Evolutionary conservation across 2,888 invertebrate genomes (phyloP).

Genomic region (Cotesia congregata): DNA sequence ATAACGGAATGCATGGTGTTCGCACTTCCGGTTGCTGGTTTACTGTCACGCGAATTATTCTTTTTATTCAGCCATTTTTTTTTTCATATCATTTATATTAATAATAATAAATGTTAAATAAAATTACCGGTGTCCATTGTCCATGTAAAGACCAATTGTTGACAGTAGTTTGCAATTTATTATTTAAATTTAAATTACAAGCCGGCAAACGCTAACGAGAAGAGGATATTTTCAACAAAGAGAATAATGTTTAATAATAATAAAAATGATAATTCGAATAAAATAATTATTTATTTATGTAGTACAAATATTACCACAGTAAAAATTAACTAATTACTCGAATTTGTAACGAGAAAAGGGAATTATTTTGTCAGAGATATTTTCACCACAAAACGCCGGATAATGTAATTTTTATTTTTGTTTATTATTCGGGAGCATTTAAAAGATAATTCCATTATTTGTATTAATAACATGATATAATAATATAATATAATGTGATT

Average conservation of each 20-base stretch:
- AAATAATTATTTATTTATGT: too few species aligned
- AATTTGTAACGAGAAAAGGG: not conserved
- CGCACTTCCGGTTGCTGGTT: conserved; percentile 44
- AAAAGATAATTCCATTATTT: not conserved
- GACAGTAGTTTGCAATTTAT: conserved; percentile 3
- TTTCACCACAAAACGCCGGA: too few species aligned
- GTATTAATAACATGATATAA: not conserved
- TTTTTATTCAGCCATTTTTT: conserved; percentile 35
- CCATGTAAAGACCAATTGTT: not conserved
- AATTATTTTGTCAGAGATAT: not conserved
- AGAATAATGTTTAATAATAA: not conserved
- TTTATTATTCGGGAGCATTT: not conserved
- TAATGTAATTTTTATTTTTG: too few species aligned
- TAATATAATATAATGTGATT: not conserved
- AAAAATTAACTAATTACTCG: not conserved
- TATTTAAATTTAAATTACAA: conserved; percentile 5
- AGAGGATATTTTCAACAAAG: conserved; percentile 2
- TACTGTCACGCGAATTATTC: conserved; percentile 50
- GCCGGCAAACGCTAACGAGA: conserved; percentile 1
- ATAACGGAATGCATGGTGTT: conserved; percentile 49
- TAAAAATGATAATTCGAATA: not conserved
- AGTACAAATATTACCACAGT: not conserved
- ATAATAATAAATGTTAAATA: too few species aligned
- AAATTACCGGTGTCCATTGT: not conserved
- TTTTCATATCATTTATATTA: too few species aligned